A percentile compares a stretch with the other conserved stretches of the same genome.
Evolutionary conservation across 2,797 vertebrate species (phyloP).

Genomic region (Sebastes cheni): DNA sequence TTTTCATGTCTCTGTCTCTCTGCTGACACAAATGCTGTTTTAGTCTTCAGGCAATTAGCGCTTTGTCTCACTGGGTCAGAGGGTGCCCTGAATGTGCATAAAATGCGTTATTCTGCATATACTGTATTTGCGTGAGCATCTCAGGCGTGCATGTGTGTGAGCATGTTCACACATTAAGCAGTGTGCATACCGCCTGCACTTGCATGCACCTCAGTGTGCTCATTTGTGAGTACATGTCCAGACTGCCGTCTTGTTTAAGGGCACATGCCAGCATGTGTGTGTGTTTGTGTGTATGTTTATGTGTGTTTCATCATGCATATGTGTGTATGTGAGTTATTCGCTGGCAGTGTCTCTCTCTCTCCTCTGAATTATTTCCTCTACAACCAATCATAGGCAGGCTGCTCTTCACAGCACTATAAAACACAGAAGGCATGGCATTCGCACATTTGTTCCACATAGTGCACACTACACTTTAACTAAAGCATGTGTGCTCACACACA

Average conservation of each 20-base stretch:
- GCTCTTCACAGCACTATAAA: slow-evolving; percentile 43
- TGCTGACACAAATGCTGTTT: slow-evolving; percentile 35
- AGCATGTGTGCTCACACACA: background rate
- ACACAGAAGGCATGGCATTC: slow-evolving; percentile 11
- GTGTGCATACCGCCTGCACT: background rate
- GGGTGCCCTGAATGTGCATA: slow-evolving; percentile 34
- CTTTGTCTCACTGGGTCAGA: slow-evolving; percentile 27
- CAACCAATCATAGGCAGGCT: slow-evolving; percentile 20
- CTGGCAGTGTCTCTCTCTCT: slow-evolving; percentile 20
- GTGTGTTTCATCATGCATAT: slow-evolving; percentile 1
- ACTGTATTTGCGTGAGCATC: background rate
- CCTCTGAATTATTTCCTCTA: slow-evolving; percentile 38
- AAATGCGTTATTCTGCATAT: slow-evolving; percentile 5
- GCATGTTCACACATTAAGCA: slow-evolving; percentile 2
- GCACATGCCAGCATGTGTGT: background rate
- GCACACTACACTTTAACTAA: background rate
- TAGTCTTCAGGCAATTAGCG: slow-evolving; percentile 27
- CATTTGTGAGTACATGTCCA: background rate
- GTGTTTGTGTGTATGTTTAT: background rate
- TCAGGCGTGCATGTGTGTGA: slow-evolving; percentile 9
- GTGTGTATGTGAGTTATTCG: slow-evolving; percentile 17
- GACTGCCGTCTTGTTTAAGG: background rate
- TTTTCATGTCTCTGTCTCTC: slow-evolving; percentile 19
- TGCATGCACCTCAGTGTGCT: background rate
- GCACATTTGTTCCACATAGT: slow-evolving; percentile 13